phyloP scores from a whole-genome alignment of 2,888 invertebrate species.

The Adelognathus sp. region DNA sequence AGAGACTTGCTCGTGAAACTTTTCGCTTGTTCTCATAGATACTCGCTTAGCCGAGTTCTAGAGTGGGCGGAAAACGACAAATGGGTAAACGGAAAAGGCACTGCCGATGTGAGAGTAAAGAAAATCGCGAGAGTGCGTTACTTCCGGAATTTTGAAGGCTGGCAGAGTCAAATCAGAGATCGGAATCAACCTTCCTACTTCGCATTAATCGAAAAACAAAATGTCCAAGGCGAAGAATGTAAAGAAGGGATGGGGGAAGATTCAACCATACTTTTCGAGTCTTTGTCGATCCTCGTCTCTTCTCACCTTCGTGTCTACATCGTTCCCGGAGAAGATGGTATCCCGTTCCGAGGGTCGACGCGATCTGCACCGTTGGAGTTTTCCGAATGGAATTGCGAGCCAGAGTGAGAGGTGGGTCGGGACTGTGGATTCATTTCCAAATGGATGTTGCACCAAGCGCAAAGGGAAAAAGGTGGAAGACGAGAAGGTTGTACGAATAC shows the following conservation, averaged over 20 bases:
- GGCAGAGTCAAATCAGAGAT: background rate
- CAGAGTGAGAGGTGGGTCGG: conserved; percentile 12
- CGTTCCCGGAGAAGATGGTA: conserved; percentile 19
- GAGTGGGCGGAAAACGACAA: background rate
- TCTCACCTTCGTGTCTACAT: background rate
- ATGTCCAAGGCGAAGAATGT: background rate
- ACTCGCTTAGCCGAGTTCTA: conserved; percentile 28
- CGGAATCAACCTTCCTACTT: background rate
- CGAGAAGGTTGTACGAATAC: background rate
- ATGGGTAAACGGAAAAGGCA: background rate
- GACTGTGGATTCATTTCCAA: conserved; percentile 12
- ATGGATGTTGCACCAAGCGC: background rate
- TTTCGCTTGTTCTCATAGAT: conserved; percentile 44
- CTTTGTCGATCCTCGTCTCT: background rate
- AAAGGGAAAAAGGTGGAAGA: background rate
- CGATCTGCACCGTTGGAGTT: conserved; percentile 8
- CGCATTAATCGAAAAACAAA: conserved; percentile 2
- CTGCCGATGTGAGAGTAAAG: background rate
- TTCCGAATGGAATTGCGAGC: background rate
- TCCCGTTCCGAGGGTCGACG: background rate
- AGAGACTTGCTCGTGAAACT: conserved; percentile 30
- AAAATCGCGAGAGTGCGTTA: conserved; percentile 34
- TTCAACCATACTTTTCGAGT: background rate
- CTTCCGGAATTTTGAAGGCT: conserved; percentile 25
- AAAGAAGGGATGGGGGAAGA: background rate